Base-by-base conservation (phyloP, 2,888 invertebrate species). In the Elgonia sp. region DNA sequence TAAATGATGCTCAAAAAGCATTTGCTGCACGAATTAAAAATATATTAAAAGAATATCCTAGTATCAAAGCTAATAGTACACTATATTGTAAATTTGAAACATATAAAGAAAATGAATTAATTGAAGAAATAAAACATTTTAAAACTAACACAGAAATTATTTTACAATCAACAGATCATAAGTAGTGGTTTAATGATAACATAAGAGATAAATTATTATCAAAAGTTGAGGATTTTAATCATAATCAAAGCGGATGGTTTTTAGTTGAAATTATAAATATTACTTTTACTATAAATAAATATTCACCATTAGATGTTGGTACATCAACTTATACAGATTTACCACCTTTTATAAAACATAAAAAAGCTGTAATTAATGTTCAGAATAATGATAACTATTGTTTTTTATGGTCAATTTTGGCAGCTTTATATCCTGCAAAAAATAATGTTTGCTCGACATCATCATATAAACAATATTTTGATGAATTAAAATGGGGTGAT, bases 231-330 rank as follows among this genome's bases (percentile, higher is more conserved):
- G 62, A 10, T 62, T 62, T 62, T 37, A 10, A 62, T n/a, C 18
- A 62, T 37, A 37, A 29, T 37, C n/a, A 62, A 62, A 37, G 37
- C 6, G 62, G 62, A 2, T 62, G 37, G 62, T 10, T 12, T 37
- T 62, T 62, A 37, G 9, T 1, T 9, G 62, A 62, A 62, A 62
- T 62, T 60, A 53, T 7, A 83, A 83, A n/a, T n/a, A n/a, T n/a
- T n/a, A n/a, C n/a, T n/a, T n/a, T n/a, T n/a, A n/a, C n/a, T n/a
- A n/a, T n/a, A n/a, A n/a, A n/a, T n/a, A n/a, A n/a, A n/a, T n/a
- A n/a, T n/a, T n/a, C n/a, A n/a, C n/a, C n/a, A n/a, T n/a, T n/a
- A n/a, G n/a, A n/a, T n/a, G n/a, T n/a, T n/a, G n/a, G n/a, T n/a
- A n/a, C n/a, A n/a, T n/a, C n/a, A n/a, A n/a, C n/a, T n/a, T n/a